Evolutionary conservation across 2,113 vertebrate species (phyloP), one percentile per base, ranked within the genome.

Genomic region (Uropsilus gracilis): DNA sequence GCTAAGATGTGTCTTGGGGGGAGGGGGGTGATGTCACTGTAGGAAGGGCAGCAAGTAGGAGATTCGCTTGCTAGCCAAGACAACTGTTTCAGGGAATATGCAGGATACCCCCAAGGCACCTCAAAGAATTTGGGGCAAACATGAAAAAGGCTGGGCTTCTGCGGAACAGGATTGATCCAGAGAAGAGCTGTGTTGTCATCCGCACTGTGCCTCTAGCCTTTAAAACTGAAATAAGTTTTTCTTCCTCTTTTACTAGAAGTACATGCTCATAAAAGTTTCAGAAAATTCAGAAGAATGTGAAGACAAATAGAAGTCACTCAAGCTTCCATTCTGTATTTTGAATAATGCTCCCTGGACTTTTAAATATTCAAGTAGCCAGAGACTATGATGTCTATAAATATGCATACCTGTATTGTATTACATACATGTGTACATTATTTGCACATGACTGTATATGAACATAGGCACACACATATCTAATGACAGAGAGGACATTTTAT

Each of bases 211-310:
- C 46, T 88, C 73, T 72, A 12, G 26, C 66, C 17, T 86, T 82
- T 63, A 57, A 82, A 89, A 91, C 2, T 10, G 46, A 90, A 85
- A 88, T 48, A 57, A 22, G 7, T 50, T n/a, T 9, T 53, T 89
- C 50, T 75, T 76, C 66, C 30, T 94, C 18, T 86, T 44, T 24
- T 26, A 46, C 37, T 81, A 81, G 68, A 61, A 76, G 7, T 34
- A 50, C 46, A 46, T 44, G 57, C 44, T 94, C 78, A 1, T 53
- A 57, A 75, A 77, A 78, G 18, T 69, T 68, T 80, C 61, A 73
- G 26, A 44, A 86, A 91, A 68, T 63, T 91, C 12, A 94, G 73
- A 61, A 78, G 93, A 66, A 8, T 68, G 42, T 76, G n/a, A 82
- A 72, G 46, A 68, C 44, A 63, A 80, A 48, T 59, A 50, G 44